A percentile compares a stretch with the other conserved stretches of the same genome.
Evolutionary conservation across 2,797 vertebrate species (phyloP).

Genomic region (Tapera naevia): DNA sequence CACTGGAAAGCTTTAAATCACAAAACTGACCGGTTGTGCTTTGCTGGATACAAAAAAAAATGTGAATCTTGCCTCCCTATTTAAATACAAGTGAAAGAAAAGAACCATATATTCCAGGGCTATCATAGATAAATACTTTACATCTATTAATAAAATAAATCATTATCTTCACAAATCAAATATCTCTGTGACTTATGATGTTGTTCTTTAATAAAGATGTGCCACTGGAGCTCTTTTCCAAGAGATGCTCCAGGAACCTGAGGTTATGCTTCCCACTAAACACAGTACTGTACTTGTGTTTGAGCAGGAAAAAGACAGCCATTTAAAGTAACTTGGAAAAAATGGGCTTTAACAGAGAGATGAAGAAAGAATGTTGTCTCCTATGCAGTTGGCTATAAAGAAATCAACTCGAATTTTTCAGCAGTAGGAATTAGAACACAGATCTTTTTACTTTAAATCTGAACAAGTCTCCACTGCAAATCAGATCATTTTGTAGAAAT

Average conservation of each 20-base stretch:
- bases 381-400: background rate
- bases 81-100: background rate
- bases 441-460: background rate
- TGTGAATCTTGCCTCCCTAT: background rate
- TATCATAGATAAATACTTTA: background rate
- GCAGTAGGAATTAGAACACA: background rate
- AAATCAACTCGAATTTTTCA: background rate
- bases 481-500: background rate
- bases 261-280: background rate
- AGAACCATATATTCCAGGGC: background rate
- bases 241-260: background rate
- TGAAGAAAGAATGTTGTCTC: background rate
- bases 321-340: background rate
- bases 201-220: constrained; percentile 4
- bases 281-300: background rate
- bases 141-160: background rate
- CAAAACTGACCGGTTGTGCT: background rate
- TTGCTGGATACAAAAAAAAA: background rate
- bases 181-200: background rate
- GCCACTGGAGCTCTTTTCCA: background rate
- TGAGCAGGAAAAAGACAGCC: background rate
- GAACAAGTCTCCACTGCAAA: background rate
- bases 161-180: background rate
- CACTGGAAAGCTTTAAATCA: constrained; percentile 10
- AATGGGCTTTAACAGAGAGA: background rate